Base-by-base conservation (phyloP, 2,113 vertebrate species). In the Psephotus haematonotus region DNA sequence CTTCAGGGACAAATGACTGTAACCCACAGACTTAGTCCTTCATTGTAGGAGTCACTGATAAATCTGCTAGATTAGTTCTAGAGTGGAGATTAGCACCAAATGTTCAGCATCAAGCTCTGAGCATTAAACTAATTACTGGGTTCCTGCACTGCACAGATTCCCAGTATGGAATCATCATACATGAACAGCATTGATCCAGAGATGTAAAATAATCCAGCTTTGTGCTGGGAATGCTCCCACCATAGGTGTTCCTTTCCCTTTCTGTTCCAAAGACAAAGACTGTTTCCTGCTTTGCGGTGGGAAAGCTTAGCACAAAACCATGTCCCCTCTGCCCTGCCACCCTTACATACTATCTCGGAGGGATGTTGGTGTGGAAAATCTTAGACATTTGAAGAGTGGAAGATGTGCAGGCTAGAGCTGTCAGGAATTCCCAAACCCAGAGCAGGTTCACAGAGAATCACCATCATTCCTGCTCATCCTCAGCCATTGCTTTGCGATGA, bases 261-360 rank as follows among this genome's bases (percentile, higher is more conserved):
- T 90, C 87, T 88, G 23, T 71, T 86, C 46, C 55, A 47, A 72
- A 82, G 44, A 59, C 47, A 82, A 87, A 86, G 71, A 25, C 25
- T 3, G 0, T 39, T 62, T 64, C 33, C n/a, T 17, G 9, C 7
- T 3, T 53, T 67, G 41, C 17, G 31, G 22, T 75, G 71, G 62
- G 74, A 86, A 71, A 64, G 65, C 39, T 46, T 27, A 13, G 31
- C 44, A n/a, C 1, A 17, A 33, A 80, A 22, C 25, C 3, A 0
- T 11, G 31, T 60, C 78, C 57, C 44, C 49, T 50, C 47, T 80
- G 82, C 55, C 49, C 43, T 50, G 46, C 33, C 7, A 1, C 37
- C 52, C 46, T 46, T 35, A 17, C 0, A 2, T 19, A 33, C 24
- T 17, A 1, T 0, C 82, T 44, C 1, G 0, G 72, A 39, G 44